Conservation (phyloP, 2,113 vertebrate species). For the Embiotoca jacksoni region DNA sequence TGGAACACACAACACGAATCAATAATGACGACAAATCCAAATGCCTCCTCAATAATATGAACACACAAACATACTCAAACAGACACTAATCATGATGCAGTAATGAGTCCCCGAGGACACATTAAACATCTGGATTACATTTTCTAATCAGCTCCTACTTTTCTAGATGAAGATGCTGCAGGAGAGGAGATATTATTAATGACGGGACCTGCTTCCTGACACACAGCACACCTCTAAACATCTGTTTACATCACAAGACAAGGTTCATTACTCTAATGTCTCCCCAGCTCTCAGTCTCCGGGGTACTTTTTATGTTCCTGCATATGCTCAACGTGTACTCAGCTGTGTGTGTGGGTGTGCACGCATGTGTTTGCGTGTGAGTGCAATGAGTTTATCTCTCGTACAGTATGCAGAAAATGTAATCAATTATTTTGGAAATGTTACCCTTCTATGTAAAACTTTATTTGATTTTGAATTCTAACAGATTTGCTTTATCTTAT, state of each 20-base stretch:
- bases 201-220: slow-evolving; percentile 19
- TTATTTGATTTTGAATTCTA: too few species aligned
- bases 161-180: slow-evolving; percentile 48
- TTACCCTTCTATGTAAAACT: too few species aligned
- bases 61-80: background rate
- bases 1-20: background rate
- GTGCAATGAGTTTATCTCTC: background rate
- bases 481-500: too few species aligned
- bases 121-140: slow-evolving; percentile 62
- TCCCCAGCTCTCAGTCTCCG: slow-evolving; percentile 51
- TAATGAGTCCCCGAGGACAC: slow-evolving; percentile 46
- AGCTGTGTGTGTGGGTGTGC: slow-evolving; percentile 6
- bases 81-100: slow-evolving; percentile 33
- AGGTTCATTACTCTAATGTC: slow-evolving; percentile 68
- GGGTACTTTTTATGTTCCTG: slow-evolving; percentile 43
- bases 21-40: background rate
- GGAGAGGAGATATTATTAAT: slow-evolving; percentile 47
- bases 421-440: too few species aligned
- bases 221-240: slow-evolving; percentile 41
- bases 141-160: slow-evolving; percentile 55
- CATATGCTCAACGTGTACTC: slow-evolving; percentile 23
- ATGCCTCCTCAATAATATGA: background rate
- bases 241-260: slow-evolving; percentile 70
- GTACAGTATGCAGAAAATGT: background rate
- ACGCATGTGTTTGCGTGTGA: background rate